phyloP scores from a whole-genome alignment of 2,888 invertebrate genomes.

The Hyposoter didymator region DNA sequence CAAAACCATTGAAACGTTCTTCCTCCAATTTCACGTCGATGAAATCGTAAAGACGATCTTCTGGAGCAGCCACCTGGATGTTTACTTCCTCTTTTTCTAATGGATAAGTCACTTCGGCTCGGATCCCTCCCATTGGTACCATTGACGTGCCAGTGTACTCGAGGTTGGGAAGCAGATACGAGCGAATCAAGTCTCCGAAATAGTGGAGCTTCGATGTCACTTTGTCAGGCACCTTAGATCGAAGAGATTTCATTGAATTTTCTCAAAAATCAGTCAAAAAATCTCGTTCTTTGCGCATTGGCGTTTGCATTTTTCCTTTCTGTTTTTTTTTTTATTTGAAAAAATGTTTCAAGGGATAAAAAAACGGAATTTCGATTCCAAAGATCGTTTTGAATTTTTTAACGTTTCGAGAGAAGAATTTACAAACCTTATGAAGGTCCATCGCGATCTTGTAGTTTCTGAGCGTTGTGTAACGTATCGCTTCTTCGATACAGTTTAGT shows the following conservation, averaged over 20 bases:
- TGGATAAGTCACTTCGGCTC: slow-evolving; percentile 74
- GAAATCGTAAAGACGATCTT: slow-evolving; percentile 72
- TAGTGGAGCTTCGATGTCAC: slow-evolving; percentile 42
- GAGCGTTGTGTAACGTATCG: slow-evolving; percentile 76
- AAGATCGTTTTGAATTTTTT: too few relatives aligned
- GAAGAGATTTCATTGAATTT: background rate
- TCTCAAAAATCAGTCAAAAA: too few relatives aligned
- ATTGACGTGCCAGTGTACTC: slow-evolving; percentile 70
- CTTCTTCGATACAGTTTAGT: slow-evolving; percentile 72
- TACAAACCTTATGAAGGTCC: slow-evolving; percentile 73
- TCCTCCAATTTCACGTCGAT: slow-evolving; percentile 71
- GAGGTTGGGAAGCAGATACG: slow-evolving; percentile 62
- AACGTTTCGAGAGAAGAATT: background rate
- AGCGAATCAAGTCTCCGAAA: slow-evolving; percentile 69
- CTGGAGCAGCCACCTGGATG: slow-evolving; percentile 75
- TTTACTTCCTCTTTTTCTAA: slow-evolving; percentile 73
- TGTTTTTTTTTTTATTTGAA: too few relatives aligned
- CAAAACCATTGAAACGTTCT: slow-evolving; percentile 65
- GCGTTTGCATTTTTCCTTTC: background rate
- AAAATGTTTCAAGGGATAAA: too few relatives aligned
- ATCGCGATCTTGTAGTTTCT: slow-evolving; percentile 80
- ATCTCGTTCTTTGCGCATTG: too few relatives aligned
- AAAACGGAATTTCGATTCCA: too few relatives aligned
- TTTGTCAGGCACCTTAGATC: slow-evolving; percentile 71
- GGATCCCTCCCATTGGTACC: slow-evolving; percentile 72